Evolutionary conservation across 2,797 vertebrate genomes (phyloP).

Genomic region (Hapalemur alaotrensis): DNA sequence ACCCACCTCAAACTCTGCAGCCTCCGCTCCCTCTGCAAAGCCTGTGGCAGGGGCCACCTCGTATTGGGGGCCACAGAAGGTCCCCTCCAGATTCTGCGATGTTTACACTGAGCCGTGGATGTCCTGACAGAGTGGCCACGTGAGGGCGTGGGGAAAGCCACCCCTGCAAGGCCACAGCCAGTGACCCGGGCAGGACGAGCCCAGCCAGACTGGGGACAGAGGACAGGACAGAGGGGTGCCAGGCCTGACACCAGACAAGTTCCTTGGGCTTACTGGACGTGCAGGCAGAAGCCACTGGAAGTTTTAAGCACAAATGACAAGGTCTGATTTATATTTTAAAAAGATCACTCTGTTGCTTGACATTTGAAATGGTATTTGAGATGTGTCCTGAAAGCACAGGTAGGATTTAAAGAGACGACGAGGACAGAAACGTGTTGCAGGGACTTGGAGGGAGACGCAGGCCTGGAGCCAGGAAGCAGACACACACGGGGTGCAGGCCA

Average conservation of each 20-base stretch:
- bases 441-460: accelerated
- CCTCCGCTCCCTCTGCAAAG: background rate
- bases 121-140: background rate
- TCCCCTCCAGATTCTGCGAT: background rate
- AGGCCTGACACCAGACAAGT: background rate
- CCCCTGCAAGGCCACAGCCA: accelerated
- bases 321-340: slow-evolving; percentile 1
- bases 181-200: background rate
- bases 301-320: background rate
- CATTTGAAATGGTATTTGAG: slow-evolving; percentile 68
- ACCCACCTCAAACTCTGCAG: background rate
- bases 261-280: background rate
- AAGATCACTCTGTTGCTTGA: slow-evolving; percentile 56
- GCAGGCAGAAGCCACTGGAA: background rate
- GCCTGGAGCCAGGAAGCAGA: background rate
- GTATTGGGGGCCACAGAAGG: no score
- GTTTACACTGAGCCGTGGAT: accelerated
- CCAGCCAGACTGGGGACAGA: background rate
- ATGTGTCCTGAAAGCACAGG: slow-evolving; percentile 23
- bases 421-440: background rate
- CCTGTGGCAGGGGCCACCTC: no score
- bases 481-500: accelerated
- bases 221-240: no score
- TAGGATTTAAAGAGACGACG: slow-evolving; percentile 1
- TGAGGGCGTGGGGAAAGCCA: accelerated